Evolutionary conservation across 2,888 invertebrate species (phyloP).

Genomic region (Endomychus coccineus): DNA sequence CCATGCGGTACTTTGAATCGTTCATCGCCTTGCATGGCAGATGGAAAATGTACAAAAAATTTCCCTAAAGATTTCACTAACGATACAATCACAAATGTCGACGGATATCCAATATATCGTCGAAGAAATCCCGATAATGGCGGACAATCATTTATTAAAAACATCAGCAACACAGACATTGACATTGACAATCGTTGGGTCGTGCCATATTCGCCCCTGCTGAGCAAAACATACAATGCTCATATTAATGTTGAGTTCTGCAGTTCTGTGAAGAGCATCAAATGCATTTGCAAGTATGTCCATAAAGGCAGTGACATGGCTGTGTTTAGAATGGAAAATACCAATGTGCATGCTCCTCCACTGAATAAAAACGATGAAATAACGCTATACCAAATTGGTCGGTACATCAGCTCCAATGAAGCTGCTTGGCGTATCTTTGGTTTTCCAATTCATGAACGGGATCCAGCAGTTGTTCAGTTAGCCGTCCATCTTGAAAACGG

Average conservation of each 20-base stretch:
- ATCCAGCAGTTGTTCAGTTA: conserved; percentile 28
- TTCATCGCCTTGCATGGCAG: conserved; percentile 37
- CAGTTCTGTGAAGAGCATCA: conserved; percentile 28
- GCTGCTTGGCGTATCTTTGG: conserved; percentile 12
- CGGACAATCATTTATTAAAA: conserved; percentile 24
- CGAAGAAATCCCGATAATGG: conserved; percentile 6
- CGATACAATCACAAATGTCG: conserved; percentile 15
- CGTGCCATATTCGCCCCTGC: conserved; percentile 25
- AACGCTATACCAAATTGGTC: conserved; percentile 23
- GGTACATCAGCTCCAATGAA: conserved; percentile 25
- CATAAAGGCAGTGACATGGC: conserved; percentile 28
- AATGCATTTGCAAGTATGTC: conserved; percentile 32
- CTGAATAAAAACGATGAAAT: no score
- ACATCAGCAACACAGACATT: conserved; percentile 17
- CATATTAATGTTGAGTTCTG: conserved; percentile 20
- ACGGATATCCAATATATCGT: conserved; percentile 17
- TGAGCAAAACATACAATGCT: conserved; percentile 17
- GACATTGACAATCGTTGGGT: conserved; percentile 25
- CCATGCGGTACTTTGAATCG: conserved; percentile 37
- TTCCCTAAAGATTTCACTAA: conserved; percentile 16
- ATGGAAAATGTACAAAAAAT: conserved; percentile 33
- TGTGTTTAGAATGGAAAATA: conserved; percentile 10
- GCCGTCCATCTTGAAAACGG: conserved; percentile 23
- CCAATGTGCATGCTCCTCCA: no score
- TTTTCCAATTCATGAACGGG: conserved; percentile 23